Conservation (phyloP, 2,113 vertebrate genomes). For the Eptesicus fuscus region DNA sequence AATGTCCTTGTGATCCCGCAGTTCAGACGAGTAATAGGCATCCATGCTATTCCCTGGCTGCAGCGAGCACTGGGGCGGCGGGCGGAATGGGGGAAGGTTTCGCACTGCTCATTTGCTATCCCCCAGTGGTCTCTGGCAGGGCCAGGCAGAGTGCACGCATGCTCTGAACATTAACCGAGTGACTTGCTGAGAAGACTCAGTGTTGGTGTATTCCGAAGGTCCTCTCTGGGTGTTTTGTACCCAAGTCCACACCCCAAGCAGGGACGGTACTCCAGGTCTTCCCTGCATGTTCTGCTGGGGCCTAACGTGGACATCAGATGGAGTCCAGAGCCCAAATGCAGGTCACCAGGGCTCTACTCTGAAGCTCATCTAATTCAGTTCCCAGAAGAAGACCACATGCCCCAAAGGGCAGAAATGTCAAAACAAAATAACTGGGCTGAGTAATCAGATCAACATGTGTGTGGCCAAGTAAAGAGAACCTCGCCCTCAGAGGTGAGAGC, state of each 20-base stretch:
- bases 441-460: neutral
- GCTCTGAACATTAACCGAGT: neutral
- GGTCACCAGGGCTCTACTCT: neutral
- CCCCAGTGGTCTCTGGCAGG: neutral
- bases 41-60: too few species aligned
- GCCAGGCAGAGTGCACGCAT: neutral
- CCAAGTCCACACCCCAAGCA: neutral
- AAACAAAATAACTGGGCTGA: neutral
- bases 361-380: neutral
- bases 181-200: neutral
- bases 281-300: neutral
- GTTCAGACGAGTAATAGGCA: neutral
- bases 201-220: neutral
- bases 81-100: neutral
- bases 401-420: neutral
- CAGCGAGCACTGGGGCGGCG: neutral
- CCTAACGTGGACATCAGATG: neutral
- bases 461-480: neutral
- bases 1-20: neutral
- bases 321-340: neutral
- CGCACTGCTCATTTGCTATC: neutral
- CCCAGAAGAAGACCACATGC: neutral
- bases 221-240: neutral
- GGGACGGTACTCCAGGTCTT: neutral
- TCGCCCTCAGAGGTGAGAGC: neutral